These are phyloP conservation scores for Enteromius viviparus DNA, from an alignment of 2,797 vertebrate species.

Conservation along the genomic window DNA sequence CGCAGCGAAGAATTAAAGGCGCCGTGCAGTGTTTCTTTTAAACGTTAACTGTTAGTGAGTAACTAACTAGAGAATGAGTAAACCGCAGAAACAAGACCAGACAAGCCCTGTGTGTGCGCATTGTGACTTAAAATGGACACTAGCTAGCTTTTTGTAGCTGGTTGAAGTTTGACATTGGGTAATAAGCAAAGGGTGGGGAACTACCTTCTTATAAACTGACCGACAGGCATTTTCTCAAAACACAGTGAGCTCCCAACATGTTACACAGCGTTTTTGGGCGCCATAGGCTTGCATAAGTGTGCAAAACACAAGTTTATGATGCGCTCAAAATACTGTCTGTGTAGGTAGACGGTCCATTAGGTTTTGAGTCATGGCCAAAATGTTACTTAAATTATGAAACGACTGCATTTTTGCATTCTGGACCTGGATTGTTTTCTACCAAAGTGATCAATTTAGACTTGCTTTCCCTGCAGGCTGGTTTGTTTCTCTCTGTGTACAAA, in stretches of 20 bases:
- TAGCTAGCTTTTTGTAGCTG: neutral
- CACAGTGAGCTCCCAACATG: neutral
- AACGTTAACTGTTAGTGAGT: neutral
- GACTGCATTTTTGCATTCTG: neutral
- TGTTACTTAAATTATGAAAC: neutral
- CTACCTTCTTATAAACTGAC: neutral
- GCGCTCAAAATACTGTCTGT: neutral
- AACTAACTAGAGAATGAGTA: neutral
- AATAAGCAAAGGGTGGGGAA: slow-evolving; percentile 4
- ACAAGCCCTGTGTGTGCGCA: neutral
- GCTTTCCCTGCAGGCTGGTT: neutral
- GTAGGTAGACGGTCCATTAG: neutral
- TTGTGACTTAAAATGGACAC: slow-evolving; percentile 12
- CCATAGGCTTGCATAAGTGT: neutral
- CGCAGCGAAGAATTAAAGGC: neutral
- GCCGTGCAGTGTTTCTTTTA: neutral
- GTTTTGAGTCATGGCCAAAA: neutral
- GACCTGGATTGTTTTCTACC: neutral
- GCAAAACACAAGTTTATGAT: neutral
- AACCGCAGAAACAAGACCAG: slow-evolving; percentile 14
- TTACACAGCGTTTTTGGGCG: neutral
- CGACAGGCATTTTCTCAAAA: neutral
- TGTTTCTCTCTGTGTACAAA: neutral
- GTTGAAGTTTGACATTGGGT: slow-evolving; percentile 8
- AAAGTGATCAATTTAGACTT: neutral